Evolutionary conservation across 2,797 vertebrate genomes (phyloP).

Genomic region (Tapirus indicus): DNA sequence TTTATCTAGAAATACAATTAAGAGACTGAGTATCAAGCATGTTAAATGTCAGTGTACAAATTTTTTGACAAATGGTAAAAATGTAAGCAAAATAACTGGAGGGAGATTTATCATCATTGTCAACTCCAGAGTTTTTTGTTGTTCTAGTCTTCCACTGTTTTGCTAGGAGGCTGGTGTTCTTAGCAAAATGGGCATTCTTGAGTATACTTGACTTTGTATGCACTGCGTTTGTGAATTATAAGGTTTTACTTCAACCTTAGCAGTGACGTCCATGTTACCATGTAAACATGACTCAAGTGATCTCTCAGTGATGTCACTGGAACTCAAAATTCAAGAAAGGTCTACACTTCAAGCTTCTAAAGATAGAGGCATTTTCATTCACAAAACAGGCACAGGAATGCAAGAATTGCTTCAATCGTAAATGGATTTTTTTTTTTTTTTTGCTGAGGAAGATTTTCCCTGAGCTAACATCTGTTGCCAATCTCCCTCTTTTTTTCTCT

Average conservation of each 20-base stretch:
- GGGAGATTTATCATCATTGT: neutral
- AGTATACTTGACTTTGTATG: neutral
- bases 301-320: neutral
- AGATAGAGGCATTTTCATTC: neutral
- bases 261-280: neutral
- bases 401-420: neutral
- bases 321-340: neutral
- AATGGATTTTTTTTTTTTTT: neutral
- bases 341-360: neutral
- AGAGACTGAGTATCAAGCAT: neutral
- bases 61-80: neutral
- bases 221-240: neutral
- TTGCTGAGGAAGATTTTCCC: too few relatives aligned
- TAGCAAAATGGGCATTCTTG: neutral
- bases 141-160: neutral
- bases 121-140: neutral
- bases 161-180: neutral
- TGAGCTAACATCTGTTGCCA: too few relatives aligned
- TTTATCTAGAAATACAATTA: neutral
- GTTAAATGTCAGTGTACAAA: neutral
- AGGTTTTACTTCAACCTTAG: neutral
- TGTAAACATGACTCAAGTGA: neutral
- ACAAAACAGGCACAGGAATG: neutral
- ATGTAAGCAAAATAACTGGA: conserved; percentile 21
- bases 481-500: too few relatives aligned